Conservation (phyloP, 2,888 invertebrate species). For the Eudemis profundana region DNA sequence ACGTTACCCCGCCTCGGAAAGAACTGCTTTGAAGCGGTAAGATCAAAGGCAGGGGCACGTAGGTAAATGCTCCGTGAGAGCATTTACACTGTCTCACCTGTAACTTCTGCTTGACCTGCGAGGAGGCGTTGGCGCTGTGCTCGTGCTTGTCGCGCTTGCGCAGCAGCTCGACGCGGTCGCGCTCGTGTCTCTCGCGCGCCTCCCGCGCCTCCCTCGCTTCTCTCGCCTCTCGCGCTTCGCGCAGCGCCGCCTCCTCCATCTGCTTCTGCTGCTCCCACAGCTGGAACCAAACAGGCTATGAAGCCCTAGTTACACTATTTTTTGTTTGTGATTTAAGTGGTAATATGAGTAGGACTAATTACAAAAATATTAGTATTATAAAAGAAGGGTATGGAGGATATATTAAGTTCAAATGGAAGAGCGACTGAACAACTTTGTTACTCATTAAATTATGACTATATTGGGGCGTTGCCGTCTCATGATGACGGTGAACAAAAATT, state of each 20-base stretch:
- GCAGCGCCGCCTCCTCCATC: slow-evolving; percentile 92
- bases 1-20: too few relatives aligned
- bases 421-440: not conserved
- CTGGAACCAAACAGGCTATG: slow-evolving; percentile 77
- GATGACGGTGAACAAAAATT: not conserved
- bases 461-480: not conserved
- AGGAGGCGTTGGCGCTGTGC: slow-evolving; percentile 97
- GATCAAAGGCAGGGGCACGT: too few relatives aligned
- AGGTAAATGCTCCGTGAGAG: too few relatives aligned
- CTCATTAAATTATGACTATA: not conserved
- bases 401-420: not conserved
- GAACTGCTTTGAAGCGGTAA: too few relatives aligned
- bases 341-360: too few relatives aligned
- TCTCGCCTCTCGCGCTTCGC: slow-evolving; percentile 92
- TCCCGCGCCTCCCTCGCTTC: slow-evolving; percentile 90
- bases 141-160: slow-evolving; percentile 97
- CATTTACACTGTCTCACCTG: too few relatives aligned
- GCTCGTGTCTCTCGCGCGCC: slow-evolving; percentile 89
- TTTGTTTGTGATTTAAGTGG: not conserved
- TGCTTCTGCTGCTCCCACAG: slow-evolving; percentile 96
- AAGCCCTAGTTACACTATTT: slow-evolving; percentile 38
- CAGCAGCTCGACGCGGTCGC: slow-evolving; percentile 93
- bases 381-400: too few relatives aligned
- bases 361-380: too few relatives aligned
- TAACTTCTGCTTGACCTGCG: slow-evolving; percentile 97